These are phyloP conservation scores for Caenorhabditis virilis DNA, from an alignment of 2,888 invertebrate species.

Conservation along the genomic window DNA sequence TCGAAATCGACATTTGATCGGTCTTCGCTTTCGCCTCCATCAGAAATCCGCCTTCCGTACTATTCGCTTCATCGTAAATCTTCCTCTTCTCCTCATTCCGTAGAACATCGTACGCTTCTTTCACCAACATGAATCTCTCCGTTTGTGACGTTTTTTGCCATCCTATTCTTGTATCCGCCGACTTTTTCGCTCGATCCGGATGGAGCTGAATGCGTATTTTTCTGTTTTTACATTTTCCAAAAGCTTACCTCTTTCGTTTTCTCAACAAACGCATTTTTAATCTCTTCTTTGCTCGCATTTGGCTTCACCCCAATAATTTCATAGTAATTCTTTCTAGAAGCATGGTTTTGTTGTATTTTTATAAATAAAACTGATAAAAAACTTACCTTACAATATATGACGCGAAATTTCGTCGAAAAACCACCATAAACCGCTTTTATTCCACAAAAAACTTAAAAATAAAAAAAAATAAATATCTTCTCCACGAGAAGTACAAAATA, in stretches of 20 bases:
- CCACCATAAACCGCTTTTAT: constrained; percentile 6
- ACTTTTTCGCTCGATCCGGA: constrained; percentile 22
- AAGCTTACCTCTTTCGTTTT: constrained; percentile 29
- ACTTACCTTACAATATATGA: constrained; percentile 22
- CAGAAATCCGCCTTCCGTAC: constrained; percentile 34
- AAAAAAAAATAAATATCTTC: no score
- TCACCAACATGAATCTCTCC: constrained; percentile 40
- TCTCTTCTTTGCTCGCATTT: constrained; percentile 16
- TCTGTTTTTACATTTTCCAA: no score
- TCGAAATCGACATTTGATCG: constrained; percentile 16
- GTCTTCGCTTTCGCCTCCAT: constrained; percentile 33
- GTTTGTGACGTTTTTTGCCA: constrained; percentile 30
- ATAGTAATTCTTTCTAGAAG: constrained; percentile 29
- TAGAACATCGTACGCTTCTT: constrained; percentile 39
- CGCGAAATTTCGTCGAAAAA: constrained; percentile 16
- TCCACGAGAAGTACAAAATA: no score
- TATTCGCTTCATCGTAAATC: constrained; percentile 24
- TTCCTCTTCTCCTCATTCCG: constrained; percentile 32
- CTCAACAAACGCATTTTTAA: constrained; percentile 27
- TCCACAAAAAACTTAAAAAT: neutral
- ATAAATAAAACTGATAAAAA: neutral
- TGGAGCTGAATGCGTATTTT: constrained; percentile 28
- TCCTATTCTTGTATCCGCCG: constrained; percentile 23
- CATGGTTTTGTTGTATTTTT: neutral
- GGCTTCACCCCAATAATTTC: constrained; percentile 31